Conservation (phyloP, 2,113 vertebrate genomes). For the Callaeas wilsoni region DNA sequence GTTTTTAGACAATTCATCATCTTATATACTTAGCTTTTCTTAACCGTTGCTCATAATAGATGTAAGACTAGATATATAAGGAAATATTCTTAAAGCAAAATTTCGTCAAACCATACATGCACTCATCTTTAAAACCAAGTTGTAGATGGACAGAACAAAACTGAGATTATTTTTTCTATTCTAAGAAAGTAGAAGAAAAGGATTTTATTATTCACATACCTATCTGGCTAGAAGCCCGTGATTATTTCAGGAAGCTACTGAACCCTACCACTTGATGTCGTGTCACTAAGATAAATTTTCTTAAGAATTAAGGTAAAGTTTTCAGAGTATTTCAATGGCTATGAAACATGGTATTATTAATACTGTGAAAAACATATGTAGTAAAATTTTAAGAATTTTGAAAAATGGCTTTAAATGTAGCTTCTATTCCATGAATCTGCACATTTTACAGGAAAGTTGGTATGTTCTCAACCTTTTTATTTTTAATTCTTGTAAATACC, state of each 20-base stretch:
- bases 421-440: not conserved
- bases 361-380: not conserved
- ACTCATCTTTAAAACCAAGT: not conserved
- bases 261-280: not conserved
- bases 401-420: not conserved
- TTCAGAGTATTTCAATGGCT: not conserved
- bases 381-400: not conserved
- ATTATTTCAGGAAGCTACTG: conserved; percentile 4
- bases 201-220: not conserved
- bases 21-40: not conserved
- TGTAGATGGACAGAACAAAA: not conserved
- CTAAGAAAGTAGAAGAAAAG: not conserved
- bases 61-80: not conserved
- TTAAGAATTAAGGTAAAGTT: not conserved
- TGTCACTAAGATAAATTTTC: not conserved
- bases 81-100: not conserved
- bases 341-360: not conserved
- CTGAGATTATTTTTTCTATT: not conserved
- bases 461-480: not conserved
- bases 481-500: not conserved
- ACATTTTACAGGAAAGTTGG: not conserved
- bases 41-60: not conserved
- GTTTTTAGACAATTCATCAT: not conserved
- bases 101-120: not conserved
- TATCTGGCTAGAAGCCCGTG: not conserved